Conservation (phyloP, 2,888 invertebrate species). For the Actias luna region DNA sequence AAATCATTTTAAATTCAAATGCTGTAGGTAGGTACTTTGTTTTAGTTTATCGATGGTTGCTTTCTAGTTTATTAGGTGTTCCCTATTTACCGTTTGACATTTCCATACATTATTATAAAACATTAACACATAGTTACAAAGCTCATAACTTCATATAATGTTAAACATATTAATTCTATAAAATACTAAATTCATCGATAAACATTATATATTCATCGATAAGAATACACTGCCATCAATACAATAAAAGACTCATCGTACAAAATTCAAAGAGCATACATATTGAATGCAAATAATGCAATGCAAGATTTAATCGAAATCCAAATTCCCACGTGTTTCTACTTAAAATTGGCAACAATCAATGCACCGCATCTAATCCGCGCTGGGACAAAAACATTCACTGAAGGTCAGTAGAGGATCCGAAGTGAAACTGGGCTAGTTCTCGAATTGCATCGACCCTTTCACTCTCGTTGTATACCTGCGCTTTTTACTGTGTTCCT, state of each 20-base stretch:
- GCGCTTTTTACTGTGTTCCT: conserved; percentile 75
- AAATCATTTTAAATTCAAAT: too few relatives aligned
- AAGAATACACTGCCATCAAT: neutral
- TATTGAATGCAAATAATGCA: conserved; percentile 66
- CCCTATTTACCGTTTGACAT: too few relatives aligned
- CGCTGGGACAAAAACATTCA: conserved; percentile 59
- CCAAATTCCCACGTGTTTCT: conserved; percentile 75
- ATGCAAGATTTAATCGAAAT: conserved; percentile 55
- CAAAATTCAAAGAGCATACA: neutral
- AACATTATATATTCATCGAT: neutral
- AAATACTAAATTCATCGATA: neutral
- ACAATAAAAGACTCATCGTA: neutral
- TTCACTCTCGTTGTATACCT: conserved; percentile 79
- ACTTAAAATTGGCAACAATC: conserved; percentile 63
- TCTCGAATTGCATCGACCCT: conserved; percentile 80
- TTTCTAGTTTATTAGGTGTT: too few relatives aligned
- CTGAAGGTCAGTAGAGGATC: conserved; percentile 64
- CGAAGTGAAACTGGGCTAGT: conserved; percentile 68
- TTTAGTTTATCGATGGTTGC: too few relatives aligned
- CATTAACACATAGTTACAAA: too few relatives aligned
- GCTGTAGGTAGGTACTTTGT: too few relatives aligned
- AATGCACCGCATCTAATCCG: conserved; percentile 62
- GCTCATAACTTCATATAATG: neutral
- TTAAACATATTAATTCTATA: neutral
- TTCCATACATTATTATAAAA: too few relatives aligned